Percentiles rank a stretch among this genome's conserved stretches.
These are phyloP conservation scores for Steinernema khuongi DNA, from an alignment of 1,140 invertebrate genomes.

Conservation along the genomic window DNA sequence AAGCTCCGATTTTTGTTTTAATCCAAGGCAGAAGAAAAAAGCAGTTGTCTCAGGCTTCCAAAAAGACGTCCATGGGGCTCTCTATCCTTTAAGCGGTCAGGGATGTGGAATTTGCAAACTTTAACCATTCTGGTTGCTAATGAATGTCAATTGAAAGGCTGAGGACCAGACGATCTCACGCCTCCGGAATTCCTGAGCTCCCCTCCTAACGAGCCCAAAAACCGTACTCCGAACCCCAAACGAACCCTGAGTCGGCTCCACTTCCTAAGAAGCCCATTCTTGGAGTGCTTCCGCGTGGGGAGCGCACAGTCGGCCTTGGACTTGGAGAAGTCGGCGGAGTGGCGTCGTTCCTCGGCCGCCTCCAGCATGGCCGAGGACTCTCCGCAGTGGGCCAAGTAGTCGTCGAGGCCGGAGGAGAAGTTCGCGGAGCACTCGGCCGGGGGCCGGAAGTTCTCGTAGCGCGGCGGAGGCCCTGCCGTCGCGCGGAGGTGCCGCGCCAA, in stretches of 20 bases:
- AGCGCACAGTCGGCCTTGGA: background rate
- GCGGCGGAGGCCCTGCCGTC: background rate
- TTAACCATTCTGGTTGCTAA: too few relatives aligned
- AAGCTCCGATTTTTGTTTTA: too few relatives aligned
- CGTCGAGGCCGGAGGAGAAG: background rate
- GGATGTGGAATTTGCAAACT: too few relatives aligned
- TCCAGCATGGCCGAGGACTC: background rate
- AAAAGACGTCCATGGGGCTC: too few relatives aligned
- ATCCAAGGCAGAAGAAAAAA: too few relatives aligned
- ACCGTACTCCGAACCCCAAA: too few relatives aligned
- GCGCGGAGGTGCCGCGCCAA: background rate
- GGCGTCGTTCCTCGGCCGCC: background rate
- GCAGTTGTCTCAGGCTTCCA: too few relatives aligned
- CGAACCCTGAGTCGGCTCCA: background rate
- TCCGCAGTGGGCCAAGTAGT: slow-evolving; percentile 6
- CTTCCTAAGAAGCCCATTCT: background rate
- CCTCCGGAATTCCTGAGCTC: too few relatives aligned
- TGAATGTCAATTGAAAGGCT: too few relatives aligned
- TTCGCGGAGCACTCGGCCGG: background rate
- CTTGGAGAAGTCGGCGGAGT: background rate
- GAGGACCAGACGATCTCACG: too few relatives aligned
- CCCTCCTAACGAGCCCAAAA: too few relatives aligned
- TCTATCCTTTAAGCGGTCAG: too few relatives aligned
- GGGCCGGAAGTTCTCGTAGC: background rate
- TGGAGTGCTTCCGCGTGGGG: background rate